phyloP scores from a whole-genome alignment of 2,888 invertebrate species.

The Lycaena phlaeas region DNA sequence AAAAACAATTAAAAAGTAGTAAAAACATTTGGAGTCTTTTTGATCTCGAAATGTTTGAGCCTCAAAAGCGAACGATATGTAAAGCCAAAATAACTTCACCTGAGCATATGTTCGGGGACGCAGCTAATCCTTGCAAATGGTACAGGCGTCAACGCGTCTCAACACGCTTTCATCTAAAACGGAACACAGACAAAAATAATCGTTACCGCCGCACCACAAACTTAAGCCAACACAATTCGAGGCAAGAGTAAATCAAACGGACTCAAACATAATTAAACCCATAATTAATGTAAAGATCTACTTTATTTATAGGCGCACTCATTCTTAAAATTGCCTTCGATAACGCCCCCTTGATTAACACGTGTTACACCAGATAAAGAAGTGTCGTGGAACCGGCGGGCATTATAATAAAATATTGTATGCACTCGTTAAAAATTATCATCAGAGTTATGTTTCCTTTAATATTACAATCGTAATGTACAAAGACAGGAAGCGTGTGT shows the following conservation, averaged over 20 bases:
- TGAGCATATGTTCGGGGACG: constrained; percentile 19
- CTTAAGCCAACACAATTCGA: too few species aligned
- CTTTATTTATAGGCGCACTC: constrained; percentile 29
- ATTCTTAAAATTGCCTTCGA: constrained; percentile 68
- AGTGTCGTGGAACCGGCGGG: too few species aligned
- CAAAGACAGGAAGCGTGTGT: constrained; percentile 47
- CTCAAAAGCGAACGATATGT: too few species aligned
- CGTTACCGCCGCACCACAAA: too few species aligned
- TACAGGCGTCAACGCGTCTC: constrained; percentile 54
- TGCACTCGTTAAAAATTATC: constrained; percentile 33
- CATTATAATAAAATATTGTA: constrained; percentile 25
- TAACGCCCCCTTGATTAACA: constrained; percentile 57
- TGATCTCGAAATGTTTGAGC: too few species aligned
- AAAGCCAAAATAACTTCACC: constrained; percentile 10
- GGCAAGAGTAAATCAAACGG: constrained; percentile 74
- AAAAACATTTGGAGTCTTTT: too few species aligned
- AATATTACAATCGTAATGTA: constrained; percentile 46
- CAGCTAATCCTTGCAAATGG: constrained; percentile 54
- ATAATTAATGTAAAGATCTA: constrained; percentile 65
- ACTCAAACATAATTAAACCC: constrained; percentile 70
- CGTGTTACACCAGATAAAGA: constrained; percentile 35
- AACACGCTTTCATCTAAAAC: constrained; percentile 62
- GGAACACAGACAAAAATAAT: constrained; percentile 61
- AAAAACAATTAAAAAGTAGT: too few species aligned
- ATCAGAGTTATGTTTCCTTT: constrained; percentile 52